phyloP scores from a whole-genome alignment of 2,113 vertebrate genomes.

The Sturnira hondurensis region DNA sequence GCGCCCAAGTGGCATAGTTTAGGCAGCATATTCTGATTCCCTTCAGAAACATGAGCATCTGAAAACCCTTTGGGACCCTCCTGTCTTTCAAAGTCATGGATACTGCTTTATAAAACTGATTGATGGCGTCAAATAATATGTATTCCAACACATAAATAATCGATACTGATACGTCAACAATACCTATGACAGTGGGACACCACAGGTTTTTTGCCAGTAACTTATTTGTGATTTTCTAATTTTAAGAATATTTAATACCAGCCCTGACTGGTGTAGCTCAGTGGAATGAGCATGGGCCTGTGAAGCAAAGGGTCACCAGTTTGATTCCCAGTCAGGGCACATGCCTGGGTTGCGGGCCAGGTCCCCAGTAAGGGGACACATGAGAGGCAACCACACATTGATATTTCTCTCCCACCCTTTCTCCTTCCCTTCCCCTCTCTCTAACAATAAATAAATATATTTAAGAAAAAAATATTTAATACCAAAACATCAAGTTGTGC shows the following conservation, averaged over 20 bases:
- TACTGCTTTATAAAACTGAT: neutral
- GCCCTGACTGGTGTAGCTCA: too few species aligned
- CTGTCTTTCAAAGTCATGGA: neutral
- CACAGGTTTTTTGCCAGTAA: neutral
- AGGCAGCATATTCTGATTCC: too few species aligned
- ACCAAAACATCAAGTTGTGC: neutral
- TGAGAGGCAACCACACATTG: too few species aligned
- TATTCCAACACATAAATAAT: neutral
- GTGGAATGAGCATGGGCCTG: too few species aligned
- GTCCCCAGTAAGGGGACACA: too few species aligned
- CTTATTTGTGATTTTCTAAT: neutral
- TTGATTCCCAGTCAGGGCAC: too few species aligned
- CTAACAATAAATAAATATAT: too few species aligned
- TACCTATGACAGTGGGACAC: neutral
- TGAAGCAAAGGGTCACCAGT: too few species aligned
- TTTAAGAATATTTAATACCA: neutral
- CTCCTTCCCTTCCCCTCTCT: too few species aligned
- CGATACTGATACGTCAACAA: neutral
- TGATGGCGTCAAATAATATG: neutral
- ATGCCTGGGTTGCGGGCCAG: too few species aligned
- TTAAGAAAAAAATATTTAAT: conserved; percentile 1
- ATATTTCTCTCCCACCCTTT: too few species aligned
- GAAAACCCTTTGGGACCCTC: neutral
- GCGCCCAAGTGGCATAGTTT: neutral
- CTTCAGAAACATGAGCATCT: neutral